Evolutionary conservation across 2,888 invertebrate species (phyloP), one percentile per base, ranked within the genome.

Genomic region (Ennomos fuscantarius): DNA sequence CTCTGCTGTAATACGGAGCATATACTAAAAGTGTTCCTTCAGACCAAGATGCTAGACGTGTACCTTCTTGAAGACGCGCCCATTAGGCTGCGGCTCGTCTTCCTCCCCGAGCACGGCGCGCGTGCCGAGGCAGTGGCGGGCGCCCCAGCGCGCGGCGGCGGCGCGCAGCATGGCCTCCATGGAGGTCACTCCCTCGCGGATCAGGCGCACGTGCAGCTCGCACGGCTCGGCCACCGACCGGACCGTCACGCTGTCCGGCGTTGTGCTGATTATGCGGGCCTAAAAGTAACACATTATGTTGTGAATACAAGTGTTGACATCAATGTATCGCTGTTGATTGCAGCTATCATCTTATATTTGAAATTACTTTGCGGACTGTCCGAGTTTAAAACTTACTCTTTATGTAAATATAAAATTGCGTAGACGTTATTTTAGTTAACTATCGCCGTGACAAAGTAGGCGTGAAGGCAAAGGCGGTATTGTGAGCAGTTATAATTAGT

Each of bases 51-150:
- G 8, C n/a, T 40, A 31, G 2, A 37, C 6, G 3, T 24, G 13
- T 68, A 96, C 96, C 95, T 99, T 99, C 88, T 99, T 99, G 83
- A 99, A 99, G 47, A 98, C 94, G 66, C 98, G 94, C 45, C 99
- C 99, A 79, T 98, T 98, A 1, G 97, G 95, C 83, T 99, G 99
- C 10, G 95, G 89, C 83, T 99, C 99, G 80, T 99, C 98, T 81
- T 98, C 97, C 84, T 99, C 99, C 56, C 96, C 95, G 41, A 98
- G 93, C 70, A 99, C 96, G 73, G 98, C 95, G 52, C 99, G 93
- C 0, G 98, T 98, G 45, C 99, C 99, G 63, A 99, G 93, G 72
- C 97, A 98, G 54, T 93, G 94, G 70, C 95, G 95, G 44, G 94
- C 93, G 8, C 94, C 93, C 90, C 97, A 96, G 68, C 95, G 93